Evolutionary conservation across 2,888 invertebrate genomes (phyloP).

Genomic region (Pheosia gnoma): DNA sequence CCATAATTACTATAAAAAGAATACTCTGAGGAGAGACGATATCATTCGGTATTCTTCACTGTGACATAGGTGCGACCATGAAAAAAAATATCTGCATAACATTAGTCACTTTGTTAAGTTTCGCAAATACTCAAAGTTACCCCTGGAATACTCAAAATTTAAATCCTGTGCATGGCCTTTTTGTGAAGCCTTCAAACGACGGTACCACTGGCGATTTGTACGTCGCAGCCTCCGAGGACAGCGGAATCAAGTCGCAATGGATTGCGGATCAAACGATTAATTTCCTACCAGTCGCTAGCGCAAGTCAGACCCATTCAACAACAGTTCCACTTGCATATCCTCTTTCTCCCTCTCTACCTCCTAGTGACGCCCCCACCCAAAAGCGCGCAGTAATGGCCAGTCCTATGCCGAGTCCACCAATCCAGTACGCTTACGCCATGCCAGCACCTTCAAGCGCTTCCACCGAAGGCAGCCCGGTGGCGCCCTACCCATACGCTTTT

Average conservation of each 20-base stretch:
- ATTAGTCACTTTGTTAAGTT: constrained; percentile 20
- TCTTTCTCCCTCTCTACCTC: constrained; percentile 39
- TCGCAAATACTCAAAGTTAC: constrained; percentile 44
- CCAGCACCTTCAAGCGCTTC: constrained; percentile 43
- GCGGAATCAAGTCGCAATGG: constrained; percentile 69
- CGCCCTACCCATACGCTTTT: constrained; percentile 56
- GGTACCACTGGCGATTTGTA: constrained; percentile 75
- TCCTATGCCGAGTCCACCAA: constrained; percentile 52
- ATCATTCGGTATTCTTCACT: constrained; percentile 22
- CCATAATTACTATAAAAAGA: constrained; percentile 38
- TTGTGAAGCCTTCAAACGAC: constrained; percentile 71
- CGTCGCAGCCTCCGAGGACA: constrained; percentile 76
- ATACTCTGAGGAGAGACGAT: neutral
- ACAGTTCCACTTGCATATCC: constrained; percentile 43
- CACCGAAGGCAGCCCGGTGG: constrained; percentile 40
- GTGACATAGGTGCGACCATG: neutral
- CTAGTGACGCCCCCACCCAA: constrained; percentile 52
- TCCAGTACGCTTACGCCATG: constrained; percentile 63
- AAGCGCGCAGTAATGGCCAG: constrained; percentile 60
- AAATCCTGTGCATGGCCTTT: constrained; percentile 74
- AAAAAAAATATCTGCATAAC: neutral
- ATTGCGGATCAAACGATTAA: constrained; percentile 70
- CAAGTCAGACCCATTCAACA: constrained; percentile 44
- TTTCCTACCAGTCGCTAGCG: constrained; percentile 54
- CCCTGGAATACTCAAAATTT: constrained; percentile 55